A percentile compares a stretch with the other conserved stretches of the same genome.
These are phyloP conservation scores for Drosophila littoralis DNA, from an alignment of 1,140 invertebrate genomes.

Conservation along the genomic window DNA sequence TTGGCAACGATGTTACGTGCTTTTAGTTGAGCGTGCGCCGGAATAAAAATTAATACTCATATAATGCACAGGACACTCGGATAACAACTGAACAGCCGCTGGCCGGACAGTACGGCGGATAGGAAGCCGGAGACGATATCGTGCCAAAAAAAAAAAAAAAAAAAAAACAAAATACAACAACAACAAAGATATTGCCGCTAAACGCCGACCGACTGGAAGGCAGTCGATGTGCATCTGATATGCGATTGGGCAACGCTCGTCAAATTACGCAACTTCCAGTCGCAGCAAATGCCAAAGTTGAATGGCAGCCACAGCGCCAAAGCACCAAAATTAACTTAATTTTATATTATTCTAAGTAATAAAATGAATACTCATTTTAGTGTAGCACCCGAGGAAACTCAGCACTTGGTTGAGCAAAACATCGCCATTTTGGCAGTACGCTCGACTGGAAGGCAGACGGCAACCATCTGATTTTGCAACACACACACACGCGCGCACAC, in stretches of 20 bases:
- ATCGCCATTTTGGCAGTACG: constrained; percentile 12
- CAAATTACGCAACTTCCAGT: constrained; percentile 72
- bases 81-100: constrained; percentile 31
- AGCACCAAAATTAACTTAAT: too few species aligned
- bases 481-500: not conserved
- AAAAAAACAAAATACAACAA: not conserved
- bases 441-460: constrained; percentile 43
- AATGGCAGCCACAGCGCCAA: not conserved
- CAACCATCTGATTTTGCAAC: constrained; percentile 62
- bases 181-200: constrained; percentile 18
- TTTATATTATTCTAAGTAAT: too few species aligned
- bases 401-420: constrained; percentile 2
- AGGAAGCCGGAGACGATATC: constrained; percentile 6
- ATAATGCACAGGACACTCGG: constrained; percentile 34
- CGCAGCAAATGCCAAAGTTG: constrained; percentile 16
- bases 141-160: not conserved
- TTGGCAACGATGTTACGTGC: constrained; percentile 1
- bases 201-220: constrained; percentile 47
- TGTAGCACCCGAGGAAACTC: not conserved
- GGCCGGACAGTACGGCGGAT: constrained; percentile 24
- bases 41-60: constrained; percentile 6
- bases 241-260: constrained; percentile 50
- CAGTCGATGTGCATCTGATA: constrained; percentile 28
- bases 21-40: not conserved
- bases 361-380: not conserved